A percentile compares a stretch with the other conserved stretches of the same genome.
Evolutionary conservation across 2,113 vertebrate genomes (phyloP).

Genomic region (Etia nguti): DNA sequence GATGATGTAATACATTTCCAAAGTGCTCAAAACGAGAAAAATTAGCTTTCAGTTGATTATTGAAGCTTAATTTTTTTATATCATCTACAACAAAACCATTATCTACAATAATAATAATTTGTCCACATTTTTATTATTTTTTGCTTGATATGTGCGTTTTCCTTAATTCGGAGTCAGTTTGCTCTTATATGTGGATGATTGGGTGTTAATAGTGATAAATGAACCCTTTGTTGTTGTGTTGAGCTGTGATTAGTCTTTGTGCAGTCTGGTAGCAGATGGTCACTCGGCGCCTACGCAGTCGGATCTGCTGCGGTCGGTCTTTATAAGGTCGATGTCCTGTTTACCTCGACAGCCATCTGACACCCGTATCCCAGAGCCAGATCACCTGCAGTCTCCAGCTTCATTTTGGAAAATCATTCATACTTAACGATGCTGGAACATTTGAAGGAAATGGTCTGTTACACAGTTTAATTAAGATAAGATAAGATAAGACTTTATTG

Average conservation of each 20-base stretch:
- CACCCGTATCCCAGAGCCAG: neutral
- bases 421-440: neutral
- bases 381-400: neutral
- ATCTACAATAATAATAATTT: accelerated
- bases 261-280: neutral
- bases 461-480: accelerated
- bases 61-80: neutral
- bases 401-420: neutral
- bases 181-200: neutral
- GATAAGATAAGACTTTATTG: no score
- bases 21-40: accelerated
- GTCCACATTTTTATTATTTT: neutral
- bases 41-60: neutral
- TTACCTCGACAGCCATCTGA: conserved; percentile 36
- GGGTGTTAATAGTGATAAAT: accelerated
- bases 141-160: accelerated
- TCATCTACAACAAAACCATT: accelerated
- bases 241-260: neutral
- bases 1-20: accelerated
- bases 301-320: neutral
- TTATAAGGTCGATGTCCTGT: neutral
- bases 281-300: neutral
- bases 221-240: neutral
- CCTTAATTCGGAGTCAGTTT: neutral
- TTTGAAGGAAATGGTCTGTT: neutral